Percentiles rank a stretch among this genome's conserved stretches.
Conservation (phyloP, 2,797 vertebrate genomes). For the Glossophaga mutica region DNA sequence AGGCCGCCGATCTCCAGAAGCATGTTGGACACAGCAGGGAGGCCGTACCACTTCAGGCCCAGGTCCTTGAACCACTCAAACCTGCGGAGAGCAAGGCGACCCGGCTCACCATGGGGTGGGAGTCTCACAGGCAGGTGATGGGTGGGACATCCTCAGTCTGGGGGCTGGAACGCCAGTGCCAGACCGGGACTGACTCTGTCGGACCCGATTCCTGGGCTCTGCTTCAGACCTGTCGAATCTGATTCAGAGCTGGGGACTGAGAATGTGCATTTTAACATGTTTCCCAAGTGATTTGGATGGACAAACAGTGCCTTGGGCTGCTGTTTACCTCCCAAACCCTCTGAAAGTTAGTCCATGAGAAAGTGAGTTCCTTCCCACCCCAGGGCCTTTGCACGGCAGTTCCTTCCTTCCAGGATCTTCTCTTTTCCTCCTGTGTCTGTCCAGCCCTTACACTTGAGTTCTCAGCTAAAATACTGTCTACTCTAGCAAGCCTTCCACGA, state of each 20-base stretch:
- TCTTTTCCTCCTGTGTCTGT: background rate
- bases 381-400: background rate
- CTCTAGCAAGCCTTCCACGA: background rate
- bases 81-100: constrained; percentile 76
- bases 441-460: background rate
- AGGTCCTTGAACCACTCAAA: constrained; percentile 96
- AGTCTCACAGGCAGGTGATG: fast-evolving
- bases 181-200: fast-evolving
- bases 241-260: background rate
- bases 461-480: background rate
- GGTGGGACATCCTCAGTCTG: fast-evolving
- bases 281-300: no score
- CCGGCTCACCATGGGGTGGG: background rate
- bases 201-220: background rate
- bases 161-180: background rate
- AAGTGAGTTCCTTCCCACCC: background rate
- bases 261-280: background rate
- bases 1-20: constrained; percentile 95
- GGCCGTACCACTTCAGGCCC: constrained; percentile 94
- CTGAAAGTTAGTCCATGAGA: background rate
- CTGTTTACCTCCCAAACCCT: background rate
- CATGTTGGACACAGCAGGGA: constrained; percentile 97
- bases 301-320: background rate
- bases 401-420: background rate
- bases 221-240: background rate